phyloP scores from a whole-genome alignment of 92 coral and sea anemone species.

The Galaxea fascicularis region DNA sequence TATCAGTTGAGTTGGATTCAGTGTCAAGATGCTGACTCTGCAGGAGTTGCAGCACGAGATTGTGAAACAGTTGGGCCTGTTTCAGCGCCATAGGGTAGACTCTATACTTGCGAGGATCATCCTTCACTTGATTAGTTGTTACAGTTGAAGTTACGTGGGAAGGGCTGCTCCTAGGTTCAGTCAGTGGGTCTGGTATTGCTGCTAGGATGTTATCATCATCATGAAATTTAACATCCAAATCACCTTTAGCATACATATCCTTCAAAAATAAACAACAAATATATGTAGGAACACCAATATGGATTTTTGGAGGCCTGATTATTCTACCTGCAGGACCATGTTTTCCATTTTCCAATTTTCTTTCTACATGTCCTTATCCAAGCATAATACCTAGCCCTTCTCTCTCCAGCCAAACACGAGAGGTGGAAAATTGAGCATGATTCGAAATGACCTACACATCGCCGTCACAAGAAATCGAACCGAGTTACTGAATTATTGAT shows the following conservation, averaged over 20 bases:
- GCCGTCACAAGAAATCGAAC: background rate
- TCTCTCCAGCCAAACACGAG: background rate
- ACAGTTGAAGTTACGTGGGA: background rate
- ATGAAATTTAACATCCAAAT: background rate
- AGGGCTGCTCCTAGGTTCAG: background rate
- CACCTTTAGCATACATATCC: conserved; percentile 2
- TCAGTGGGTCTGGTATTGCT: background rate
- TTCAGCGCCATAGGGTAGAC: background rate
- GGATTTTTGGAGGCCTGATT: background rate
- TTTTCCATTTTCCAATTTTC: background rate
- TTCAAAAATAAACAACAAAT: background rate
- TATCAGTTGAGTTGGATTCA: background rate
- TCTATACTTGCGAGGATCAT: background rate
- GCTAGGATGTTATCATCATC: background rate
- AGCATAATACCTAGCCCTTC: background rate
- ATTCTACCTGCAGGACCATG: background rate
- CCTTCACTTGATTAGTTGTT: background rate
- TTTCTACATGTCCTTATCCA: background rate
- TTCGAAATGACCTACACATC: background rate
- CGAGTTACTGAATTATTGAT: background rate
- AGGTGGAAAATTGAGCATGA: background rate
- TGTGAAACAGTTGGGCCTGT: background rate
- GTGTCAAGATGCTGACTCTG: background rate
- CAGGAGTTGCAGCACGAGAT: background rate
- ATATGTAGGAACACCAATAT: background rate